These are phyloP conservation scores for Columbina picui DNA, from an alignment of 2,113 vertebrate species.

Conservation along the genomic window DNA sequence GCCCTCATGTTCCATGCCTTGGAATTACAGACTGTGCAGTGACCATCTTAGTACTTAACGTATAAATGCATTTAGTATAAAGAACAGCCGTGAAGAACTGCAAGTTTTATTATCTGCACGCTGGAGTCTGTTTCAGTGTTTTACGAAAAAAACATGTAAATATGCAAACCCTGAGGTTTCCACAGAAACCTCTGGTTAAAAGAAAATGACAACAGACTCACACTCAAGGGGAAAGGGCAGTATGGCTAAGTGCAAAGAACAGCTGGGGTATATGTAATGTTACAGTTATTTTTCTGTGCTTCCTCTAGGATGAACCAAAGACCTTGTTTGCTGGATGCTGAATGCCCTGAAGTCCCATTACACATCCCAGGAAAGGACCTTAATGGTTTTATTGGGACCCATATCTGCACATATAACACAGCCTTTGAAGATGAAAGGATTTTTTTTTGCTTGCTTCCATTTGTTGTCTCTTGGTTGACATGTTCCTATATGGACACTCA, in stretches of 20 bases:
- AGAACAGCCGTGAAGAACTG: not conserved
- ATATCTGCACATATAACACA: constrained; percentile 40
- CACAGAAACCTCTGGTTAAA: constrained; percentile 33
- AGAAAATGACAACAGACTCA: constrained; percentile 22
- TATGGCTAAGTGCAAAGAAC: constrained; percentile 24
- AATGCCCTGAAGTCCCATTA: constrained; percentile 24
- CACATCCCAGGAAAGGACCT: not conserved
- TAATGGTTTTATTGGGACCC: constrained; percentile 40
- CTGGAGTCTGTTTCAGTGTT: not conserved
- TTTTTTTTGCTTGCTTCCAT: constrained; percentile 29
- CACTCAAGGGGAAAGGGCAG: constrained; percentile 23
- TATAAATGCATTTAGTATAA: constrained; percentile 33
- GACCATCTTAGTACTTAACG: constrained; percentile 11
- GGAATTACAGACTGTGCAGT: constrained; percentile 25
- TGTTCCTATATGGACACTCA: constrained; percentile 55
- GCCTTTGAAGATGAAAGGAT: constrained; percentile 56
- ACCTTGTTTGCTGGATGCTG: constrained; percentile 19
- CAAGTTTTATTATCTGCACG: not conserved
- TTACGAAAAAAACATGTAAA: not conserved
- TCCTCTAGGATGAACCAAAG: constrained; percentile 16
- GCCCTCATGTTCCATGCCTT: constrained; percentile 10
- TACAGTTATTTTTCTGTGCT: constrained; percentile 6
- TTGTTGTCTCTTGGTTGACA: constrained; percentile 64
- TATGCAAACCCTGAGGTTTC: not conserved
- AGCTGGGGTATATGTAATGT: not conserved